Base-by-base conservation (phyloP, 1,140 invertebrate species). In the Nylanderia fulva region DNA sequence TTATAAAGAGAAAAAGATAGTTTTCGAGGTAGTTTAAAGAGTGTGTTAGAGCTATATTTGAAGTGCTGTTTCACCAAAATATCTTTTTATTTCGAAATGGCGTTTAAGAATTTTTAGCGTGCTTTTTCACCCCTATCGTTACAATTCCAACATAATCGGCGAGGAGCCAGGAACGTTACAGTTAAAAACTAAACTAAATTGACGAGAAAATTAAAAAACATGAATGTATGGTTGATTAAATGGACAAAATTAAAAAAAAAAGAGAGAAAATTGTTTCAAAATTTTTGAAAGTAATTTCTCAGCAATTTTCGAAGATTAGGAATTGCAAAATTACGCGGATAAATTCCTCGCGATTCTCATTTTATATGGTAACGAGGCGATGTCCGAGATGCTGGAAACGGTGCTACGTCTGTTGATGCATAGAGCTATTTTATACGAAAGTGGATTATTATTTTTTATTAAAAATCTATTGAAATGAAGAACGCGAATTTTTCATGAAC, bases 351-450 rank as follows among this genome's bases (percentile, higher is more conserved):
- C 24, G 27, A 18, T 58, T 48, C 24, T 80, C 48, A 52, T 71
- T 80, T 71, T 21, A 13, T 4, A 18, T 18, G 13, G 13, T 15
- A 27, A 69, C 24, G 21, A 64, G 75, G 60, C 60, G 52, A 80
- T 39, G 64, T 71, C 33, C 76, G 21, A 80, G 76, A 69, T 80
- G 76, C 63, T 58, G 77, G 36, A 71, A 80, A 80, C 64, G 64
- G 64, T 69, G 77, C 77, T 80, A 80, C 33, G 18, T 71, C 69
- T 18, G 18, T 80, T 48, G 36, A 69, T 42, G 21, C n/a, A 54
- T 36, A 39, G 15, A 42, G 33, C 64, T 71, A 13, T 80, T 80
- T 80, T 71, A 52, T 58, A 63, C 21, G 2, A 79, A 33, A 0
- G 5, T 39, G 33, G 7, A 69, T 29, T 3, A 66, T 79, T 4